Percentiles rank a stretch among this genome's conserved stretches.
Conservation (phyloP, 2,797 vertebrate genomes). For the Lepus oiostolus region DNA sequence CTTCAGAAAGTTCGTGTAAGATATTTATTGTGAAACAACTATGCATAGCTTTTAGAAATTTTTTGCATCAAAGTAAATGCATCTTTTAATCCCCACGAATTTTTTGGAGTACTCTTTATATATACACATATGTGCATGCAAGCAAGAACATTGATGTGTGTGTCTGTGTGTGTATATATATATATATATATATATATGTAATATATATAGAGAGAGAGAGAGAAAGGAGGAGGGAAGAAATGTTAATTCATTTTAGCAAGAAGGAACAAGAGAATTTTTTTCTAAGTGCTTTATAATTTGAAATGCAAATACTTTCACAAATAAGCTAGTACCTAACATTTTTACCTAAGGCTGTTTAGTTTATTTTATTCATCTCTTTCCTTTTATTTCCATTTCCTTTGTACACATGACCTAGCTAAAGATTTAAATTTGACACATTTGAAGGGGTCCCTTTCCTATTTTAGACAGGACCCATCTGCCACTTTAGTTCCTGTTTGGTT, state of each 20-base stretch:
- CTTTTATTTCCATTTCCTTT: not conserved
- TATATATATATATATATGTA: not conserved
- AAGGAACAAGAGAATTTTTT: not conserved
- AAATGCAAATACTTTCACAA: slow-evolving; percentile 21
- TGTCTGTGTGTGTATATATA: not conserved
- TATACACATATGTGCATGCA: too few relatives aligned
- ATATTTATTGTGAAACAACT: too few relatives aligned
- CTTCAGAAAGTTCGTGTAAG: too few relatives aligned
- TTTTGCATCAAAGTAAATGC: too few relatives aligned
- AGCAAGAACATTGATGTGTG: too few relatives aligned
- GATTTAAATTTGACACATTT: not conserved
- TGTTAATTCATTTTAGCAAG: not conserved
- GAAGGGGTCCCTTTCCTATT: not conserved
- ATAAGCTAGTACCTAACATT: not conserved
- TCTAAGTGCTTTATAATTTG: not conserved
- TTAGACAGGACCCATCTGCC: not conserved
- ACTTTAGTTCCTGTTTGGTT: not conserved
- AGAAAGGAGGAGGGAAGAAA: not conserved
- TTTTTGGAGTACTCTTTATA: too few relatives aligned
- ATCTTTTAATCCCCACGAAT: too few relatives aligned
- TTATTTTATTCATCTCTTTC: not conserved
- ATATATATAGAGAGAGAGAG: not conserved
- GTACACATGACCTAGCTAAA: not conserved
- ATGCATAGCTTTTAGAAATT: too few relatives aligned
- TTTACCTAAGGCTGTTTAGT: not conserved